Conservation (phyloP, 2,888 invertebrate genomes). For the Philereme transversata region DNA sequence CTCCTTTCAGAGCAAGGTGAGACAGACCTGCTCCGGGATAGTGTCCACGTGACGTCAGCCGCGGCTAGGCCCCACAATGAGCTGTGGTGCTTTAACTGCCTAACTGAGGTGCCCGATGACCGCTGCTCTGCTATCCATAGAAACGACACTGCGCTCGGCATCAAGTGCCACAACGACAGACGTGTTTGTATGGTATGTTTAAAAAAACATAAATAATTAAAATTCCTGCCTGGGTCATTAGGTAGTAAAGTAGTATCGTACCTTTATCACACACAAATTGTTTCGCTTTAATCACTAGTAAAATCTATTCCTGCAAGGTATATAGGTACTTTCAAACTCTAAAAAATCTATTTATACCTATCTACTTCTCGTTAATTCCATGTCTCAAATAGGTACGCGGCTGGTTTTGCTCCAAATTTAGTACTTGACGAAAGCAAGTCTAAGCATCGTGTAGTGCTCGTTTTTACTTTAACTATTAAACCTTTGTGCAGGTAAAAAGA, state of each 20-base stretch:
- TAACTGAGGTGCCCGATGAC: constrained; percentile 90
- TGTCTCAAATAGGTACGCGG: no score
- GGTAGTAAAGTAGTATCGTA: no score
- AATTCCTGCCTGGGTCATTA: no score
- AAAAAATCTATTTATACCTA: no score
- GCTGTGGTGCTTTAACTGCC: constrained; percentile 92
- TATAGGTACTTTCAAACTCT: no score
- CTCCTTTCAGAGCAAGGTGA: constrained; percentile 59
- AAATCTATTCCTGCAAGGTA: no score
- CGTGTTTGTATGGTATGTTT: constrained; percentile 90
- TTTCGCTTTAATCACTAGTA: no score
- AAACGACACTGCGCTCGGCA: constrained; percentile 84
- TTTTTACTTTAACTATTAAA: neutral
- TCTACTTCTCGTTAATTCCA: no score
- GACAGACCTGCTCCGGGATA: constrained; percentile 80
- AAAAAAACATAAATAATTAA: neutral
- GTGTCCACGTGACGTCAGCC: constrained; percentile 90
- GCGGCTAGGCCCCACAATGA: constrained; percentile 91
- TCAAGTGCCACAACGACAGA: constrained; percentile 90
- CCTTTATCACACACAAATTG: no score
- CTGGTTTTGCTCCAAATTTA: no score
- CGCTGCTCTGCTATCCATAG: constrained; percentile 87
- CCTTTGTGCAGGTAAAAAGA: constrained; percentile 87
- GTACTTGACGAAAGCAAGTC: no score
- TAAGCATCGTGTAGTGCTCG: neutral